phyloP scores from a whole-genome alignment of 2,888 invertebrate genomes.

The Fragum sueziense region DNA sequence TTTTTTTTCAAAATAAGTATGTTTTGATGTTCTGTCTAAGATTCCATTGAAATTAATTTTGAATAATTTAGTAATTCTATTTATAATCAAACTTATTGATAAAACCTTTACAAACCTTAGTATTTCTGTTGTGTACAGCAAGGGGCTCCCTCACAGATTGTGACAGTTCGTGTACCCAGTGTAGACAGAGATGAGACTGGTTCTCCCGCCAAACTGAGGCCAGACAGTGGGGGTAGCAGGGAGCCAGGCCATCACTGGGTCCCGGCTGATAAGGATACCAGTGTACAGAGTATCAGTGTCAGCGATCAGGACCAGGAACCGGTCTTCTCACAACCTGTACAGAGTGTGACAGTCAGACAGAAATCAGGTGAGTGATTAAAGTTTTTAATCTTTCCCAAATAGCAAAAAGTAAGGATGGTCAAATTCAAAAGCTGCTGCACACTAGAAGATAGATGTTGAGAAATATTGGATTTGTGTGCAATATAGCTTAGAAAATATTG shows the following conservation, averaged over 20 bases:
- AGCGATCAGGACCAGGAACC: conserved; percentile 58
- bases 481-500: no score
- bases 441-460: no score
- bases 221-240: conserved; percentile 45
- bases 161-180: conserved; percentile 58
- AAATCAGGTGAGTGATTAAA: conserved; percentile 58
- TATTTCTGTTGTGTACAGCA: conserved; percentile 1
- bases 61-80: no score
- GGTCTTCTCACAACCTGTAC: conserved; percentile 54
- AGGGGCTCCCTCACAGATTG: conserved; percentile 28
- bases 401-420: no score
- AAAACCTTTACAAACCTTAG: no score
- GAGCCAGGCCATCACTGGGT: conserved; percentile 43
- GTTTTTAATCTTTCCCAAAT: no score
- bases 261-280: conserved; percentile 49
- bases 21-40: no score
- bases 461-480: no score
- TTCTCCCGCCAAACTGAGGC: conserved; percentile 43
- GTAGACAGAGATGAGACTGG: conserved; percentile 40
- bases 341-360: conserved; percentile 63
- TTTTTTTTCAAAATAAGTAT: no score
- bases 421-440: no score
- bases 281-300: conserved; percentile 55
- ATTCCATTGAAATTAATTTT: no score
- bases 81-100: no score